These are phyloP conservation scores for Acanthurus lineatus DNA, from an alignment of 2,797 vertebrate genomes.

Conservation along the genomic window DNA sequence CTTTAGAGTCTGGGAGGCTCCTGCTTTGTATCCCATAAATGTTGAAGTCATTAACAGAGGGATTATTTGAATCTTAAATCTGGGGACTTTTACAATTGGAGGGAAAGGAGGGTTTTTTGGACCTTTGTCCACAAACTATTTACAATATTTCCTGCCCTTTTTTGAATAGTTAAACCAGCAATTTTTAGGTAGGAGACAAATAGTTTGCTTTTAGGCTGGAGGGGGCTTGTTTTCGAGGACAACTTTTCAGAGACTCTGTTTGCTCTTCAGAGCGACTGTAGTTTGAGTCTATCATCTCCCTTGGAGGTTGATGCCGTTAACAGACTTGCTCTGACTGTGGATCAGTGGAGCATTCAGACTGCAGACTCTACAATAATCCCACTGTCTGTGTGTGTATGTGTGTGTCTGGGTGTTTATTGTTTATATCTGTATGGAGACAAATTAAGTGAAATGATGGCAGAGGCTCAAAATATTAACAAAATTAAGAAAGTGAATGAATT, in stretches of 20 bases:
- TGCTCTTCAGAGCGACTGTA: conserved; percentile 41
- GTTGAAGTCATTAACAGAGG: conserved; percentile 51
- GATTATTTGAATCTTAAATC: conserved; percentile 28
- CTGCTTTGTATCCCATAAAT: conserved; percentile 53
- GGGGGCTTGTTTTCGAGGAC: conserved; percentile 38
- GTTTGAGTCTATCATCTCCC: conserved; percentile 54
- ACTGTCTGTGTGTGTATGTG: conserved; percentile 22
- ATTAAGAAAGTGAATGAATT: conserved; percentile 39
- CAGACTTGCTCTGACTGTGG: conserved; percentile 54
- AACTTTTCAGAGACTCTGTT: conserved; percentile 41
- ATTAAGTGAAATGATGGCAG: conserved; percentile 36
- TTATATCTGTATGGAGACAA: conserved; percentile 29
- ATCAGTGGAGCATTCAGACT: conserved; percentile 62
- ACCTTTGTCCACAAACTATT: conserved; percentile 27
- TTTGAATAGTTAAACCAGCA: conserved; percentile 20
- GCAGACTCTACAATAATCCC: conserved; percentile 70
- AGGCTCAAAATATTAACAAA: conserved; percentile 55
- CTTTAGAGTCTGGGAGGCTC: conserved; percentile 33
- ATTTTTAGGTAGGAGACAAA: conserved; percentile 11
- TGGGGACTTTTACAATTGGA: not conserved
- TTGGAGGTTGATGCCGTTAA: conserved; percentile 57
- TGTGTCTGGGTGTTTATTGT: not conserved
- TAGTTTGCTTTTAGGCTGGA: conserved; percentile 20
- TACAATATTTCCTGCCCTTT: conserved; percentile 11
- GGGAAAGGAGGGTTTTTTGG: conserved; percentile 6